These are phyloP conservation scores for Myotis pilosus DNA, from an alignment of 2,797 vertebrate genomes.

Conservation along the genomic window DNA sequence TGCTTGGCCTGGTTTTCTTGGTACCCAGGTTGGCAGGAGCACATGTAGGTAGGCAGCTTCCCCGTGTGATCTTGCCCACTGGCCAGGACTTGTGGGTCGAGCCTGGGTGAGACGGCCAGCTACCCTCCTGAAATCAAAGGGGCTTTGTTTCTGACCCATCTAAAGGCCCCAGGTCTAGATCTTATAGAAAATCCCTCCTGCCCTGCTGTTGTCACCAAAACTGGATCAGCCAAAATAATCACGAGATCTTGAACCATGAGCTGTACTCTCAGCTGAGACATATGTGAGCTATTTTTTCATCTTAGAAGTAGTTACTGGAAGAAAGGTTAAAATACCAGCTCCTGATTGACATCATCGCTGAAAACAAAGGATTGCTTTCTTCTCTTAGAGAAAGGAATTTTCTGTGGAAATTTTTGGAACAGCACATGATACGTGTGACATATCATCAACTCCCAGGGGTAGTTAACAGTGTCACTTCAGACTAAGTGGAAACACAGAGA, in stretches of 20 bases:
- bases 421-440: neutral
- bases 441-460: neutral
- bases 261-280: neutral
- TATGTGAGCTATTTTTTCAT: neutral
- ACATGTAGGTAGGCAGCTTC: neutral
- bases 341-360: neutral
- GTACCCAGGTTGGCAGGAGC: neutral
- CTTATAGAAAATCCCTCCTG: neutral
- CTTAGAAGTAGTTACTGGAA: neutral
- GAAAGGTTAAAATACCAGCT: neutral
- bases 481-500: neutral
- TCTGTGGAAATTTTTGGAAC: neutral
- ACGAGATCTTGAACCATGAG: neutral
- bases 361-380: conserved; percentile 17
- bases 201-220: neutral
- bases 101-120: too few relatives aligned
- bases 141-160: neutral
- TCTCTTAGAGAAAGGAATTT: neutral
- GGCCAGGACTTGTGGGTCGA: neutral
- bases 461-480: neutral
- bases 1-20: neutral
- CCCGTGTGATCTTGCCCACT: too few relatives aligned
- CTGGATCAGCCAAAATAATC: neutral
- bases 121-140: neutral
- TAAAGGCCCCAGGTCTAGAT: neutral